phyloP scores from a whole-genome alignment of 1,140 invertebrate genomes.

The Varroa destructor region DNA sequence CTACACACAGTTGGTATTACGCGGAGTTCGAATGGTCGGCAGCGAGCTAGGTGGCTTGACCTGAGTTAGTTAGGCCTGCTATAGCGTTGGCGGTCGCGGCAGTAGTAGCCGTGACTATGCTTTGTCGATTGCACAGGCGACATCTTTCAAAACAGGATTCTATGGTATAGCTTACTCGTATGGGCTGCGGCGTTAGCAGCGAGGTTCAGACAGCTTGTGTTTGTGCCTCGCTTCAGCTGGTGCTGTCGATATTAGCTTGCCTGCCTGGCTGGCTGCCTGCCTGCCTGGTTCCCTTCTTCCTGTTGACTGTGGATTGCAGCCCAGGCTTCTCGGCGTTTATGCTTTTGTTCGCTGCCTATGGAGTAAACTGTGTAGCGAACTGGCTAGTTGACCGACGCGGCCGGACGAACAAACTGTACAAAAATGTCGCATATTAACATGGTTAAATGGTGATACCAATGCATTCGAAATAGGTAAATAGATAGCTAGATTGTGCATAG shows the following conservation, averaged over 20 bases:
- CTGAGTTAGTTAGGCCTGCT: too few relatives aligned
- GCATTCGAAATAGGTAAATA: too few relatives aligned
- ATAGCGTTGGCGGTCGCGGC: neutral
- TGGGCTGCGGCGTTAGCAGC: neutral
- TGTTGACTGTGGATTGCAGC: neutral
- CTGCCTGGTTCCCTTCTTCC: neutral
- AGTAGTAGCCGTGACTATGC: neutral
- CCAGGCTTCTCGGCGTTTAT: neutral
- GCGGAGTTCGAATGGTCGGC: too few relatives aligned
- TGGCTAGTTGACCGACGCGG: too few relatives aligned
- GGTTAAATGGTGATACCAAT: too few relatives aligned
- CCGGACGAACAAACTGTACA: too few relatives aligned
- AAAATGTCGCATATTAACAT: too few relatives aligned
- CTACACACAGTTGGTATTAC: too few relatives aligned
- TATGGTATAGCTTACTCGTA: neutral
- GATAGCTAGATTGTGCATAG: too few relatives aligned
- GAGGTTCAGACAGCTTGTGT: neutral
- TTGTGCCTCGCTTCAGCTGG: neutral
- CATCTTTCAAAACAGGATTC: neutral
- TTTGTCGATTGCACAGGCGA: neutral
- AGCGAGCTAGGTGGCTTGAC: too few relatives aligned
- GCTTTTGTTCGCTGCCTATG: neutral
- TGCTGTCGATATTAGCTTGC: neutral
- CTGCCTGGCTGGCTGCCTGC: neutral
- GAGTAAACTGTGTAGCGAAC: too few relatives aligned